phyloP scores from a whole-genome alignment of 2,797 vertebrate genomes.

The Aldrovandia affinis region DNA sequence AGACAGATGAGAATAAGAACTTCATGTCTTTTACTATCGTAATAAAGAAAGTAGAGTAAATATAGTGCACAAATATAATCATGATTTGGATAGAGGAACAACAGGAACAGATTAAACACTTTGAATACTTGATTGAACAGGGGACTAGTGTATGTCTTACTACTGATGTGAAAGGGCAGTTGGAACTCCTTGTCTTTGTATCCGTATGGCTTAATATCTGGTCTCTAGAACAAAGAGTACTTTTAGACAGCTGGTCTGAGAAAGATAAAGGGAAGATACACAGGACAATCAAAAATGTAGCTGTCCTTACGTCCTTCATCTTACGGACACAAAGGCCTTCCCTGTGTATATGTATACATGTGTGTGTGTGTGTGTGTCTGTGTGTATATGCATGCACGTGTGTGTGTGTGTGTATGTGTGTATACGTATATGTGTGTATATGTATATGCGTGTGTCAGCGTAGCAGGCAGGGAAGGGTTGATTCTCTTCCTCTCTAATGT shows the following conservation, averaged over 20 bases:
- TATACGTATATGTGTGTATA: background rate
- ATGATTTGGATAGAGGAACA: no score
- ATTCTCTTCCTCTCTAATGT: background rate
- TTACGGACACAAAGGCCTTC: background rate
- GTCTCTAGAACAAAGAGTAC: no score
- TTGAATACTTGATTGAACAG: no score
- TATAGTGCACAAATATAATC: no score
- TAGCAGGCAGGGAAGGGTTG: conserved; percentile 15
- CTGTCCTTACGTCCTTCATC: background rate
- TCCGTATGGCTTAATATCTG: no score
- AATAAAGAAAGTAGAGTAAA: no score
- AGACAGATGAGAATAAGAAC: no score
- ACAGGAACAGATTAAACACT: no score
- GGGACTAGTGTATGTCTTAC: no score
- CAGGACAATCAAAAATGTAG: background rate
- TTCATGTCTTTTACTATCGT: no score
- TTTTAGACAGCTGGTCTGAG: background rate
- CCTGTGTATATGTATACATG: background rate
- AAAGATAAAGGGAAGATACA: background rate
- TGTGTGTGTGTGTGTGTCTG: conserved; percentile 9
- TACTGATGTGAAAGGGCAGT: no score
- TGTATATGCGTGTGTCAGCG: background rate
- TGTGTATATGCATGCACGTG: background rate
- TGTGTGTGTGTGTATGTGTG: background rate
- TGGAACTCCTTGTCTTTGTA: no score